These are phyloP conservation scores for Seriola rivoliana DNA, from an alignment of 2,113 vertebrate genomes.

Conservation along the genomic window DNA sequence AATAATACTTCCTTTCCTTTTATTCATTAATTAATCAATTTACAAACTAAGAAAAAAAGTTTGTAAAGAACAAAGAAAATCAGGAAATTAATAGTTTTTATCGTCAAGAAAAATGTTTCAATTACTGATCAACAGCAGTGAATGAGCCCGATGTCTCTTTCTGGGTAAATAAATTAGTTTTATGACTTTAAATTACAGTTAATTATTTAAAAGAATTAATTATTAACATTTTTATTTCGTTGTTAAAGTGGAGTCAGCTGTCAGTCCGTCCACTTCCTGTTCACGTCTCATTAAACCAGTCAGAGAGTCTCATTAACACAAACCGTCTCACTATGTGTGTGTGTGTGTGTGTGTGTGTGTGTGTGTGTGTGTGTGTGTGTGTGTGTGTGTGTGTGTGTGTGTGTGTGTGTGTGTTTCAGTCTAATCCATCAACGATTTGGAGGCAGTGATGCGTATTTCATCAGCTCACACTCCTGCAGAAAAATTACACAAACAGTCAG, in stretches of 20 bases:
- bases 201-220: not conserved
- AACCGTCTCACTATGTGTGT: not conserved
- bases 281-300: not conserved
- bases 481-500: not conserved
- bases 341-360: not conserved
- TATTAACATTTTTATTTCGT: not conserved
- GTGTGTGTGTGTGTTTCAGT: not conserved
- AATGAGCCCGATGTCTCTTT: no score
- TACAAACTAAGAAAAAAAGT: no score
- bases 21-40: no score
- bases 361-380: slow-evolving; percentile 11
- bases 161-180: no score
- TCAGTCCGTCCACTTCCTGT: not conserved
- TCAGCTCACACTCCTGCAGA: slow-evolving; percentile 13
- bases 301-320: not conserved
- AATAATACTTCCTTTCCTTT: no score
- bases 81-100: no score
- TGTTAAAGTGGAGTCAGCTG: not conserved
- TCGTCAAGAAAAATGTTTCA: not conserved
- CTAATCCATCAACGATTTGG: slow-evolving; percentile 25
- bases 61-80: no score
- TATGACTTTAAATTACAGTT: not conserved
- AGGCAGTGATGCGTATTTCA: slow-evolving; percentile 6
- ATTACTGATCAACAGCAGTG: not conserved
- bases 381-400: not conserved